phyloP scores from a whole-genome alignment of 2,113 vertebrate species.

The Orycteropus afer region DNA sequence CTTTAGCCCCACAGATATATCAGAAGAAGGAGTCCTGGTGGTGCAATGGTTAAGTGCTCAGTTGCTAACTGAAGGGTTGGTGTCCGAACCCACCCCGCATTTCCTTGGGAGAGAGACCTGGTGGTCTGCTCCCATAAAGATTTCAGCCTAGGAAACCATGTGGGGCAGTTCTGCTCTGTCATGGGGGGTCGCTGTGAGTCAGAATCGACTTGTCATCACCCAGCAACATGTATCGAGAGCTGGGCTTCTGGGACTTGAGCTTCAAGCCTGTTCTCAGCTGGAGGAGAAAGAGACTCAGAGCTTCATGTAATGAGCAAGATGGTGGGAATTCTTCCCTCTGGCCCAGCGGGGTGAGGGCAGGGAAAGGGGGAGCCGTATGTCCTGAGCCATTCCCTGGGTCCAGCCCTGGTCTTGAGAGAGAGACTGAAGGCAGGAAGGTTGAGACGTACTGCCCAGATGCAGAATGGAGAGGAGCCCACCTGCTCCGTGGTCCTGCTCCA shows the following conservation, averaged over 20 bases:
- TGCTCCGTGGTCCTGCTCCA: not conserved
- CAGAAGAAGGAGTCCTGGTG: too few species aligned
- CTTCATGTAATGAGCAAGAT: not conserved
- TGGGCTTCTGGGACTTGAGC: not conserved
- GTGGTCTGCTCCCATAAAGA: too few species aligned
- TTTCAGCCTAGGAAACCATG: not conserved
- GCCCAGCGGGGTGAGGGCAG: accelerated
- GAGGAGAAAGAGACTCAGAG: not conserved
- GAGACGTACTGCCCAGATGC: not conserved
- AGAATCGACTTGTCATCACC: not conserved
- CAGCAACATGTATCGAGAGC: not conserved
- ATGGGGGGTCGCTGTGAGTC: not conserved
- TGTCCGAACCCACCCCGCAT: too few species aligned
- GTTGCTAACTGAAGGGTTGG: too few species aligned
- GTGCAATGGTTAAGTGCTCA: too few species aligned
- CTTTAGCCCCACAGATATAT: not conserved
- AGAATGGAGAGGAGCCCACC: not conserved
- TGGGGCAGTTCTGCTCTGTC: not conserved
- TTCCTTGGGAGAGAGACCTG: too few species aligned
- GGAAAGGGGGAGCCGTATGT: too few species aligned
- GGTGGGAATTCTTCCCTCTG: not conserved
- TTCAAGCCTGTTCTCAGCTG: not conserved
- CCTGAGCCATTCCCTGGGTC: not conserved
- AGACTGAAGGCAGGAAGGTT: not conserved
- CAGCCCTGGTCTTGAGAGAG: not conserved